Evolutionary conservation across 2,888 invertebrate species (phyloP).

Genomic region (Cheilosia vernalis): DNA sequence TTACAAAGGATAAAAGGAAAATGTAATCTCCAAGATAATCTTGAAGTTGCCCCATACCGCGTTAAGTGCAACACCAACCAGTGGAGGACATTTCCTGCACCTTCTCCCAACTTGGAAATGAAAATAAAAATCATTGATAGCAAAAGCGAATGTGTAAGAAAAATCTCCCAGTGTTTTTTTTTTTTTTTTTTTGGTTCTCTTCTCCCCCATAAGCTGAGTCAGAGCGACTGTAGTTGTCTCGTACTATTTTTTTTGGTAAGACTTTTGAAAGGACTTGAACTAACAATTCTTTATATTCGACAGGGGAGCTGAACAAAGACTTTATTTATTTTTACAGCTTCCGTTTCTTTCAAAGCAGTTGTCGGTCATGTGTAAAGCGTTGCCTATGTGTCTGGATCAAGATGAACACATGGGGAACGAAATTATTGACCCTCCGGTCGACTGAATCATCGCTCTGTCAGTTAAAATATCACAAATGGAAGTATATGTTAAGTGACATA

Average conservation of each 20-base stretch:
- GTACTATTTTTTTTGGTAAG: background rate
- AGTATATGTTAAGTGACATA: no score
- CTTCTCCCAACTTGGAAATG: constrained; percentile 1
- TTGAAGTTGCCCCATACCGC: constrained; percentile 9
- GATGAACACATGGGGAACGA: background rate
- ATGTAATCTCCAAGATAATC: constrained; percentile 15
- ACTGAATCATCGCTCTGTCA: background rate
- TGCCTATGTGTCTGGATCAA: constrained; percentile 5
- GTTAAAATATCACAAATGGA: no score
- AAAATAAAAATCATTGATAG: constrained; percentile 15
- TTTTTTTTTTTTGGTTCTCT: background rate
- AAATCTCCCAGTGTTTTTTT: background rate
- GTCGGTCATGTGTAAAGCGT: background rate
- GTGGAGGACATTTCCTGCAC: background rate
- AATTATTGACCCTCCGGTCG: no score
- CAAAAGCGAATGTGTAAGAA: background rate
- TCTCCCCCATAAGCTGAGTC: background rate
- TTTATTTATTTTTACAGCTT: constrained; percentile 6
- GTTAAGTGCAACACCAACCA: constrained; percentile 4
- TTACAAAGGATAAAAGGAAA: constrained; percentile 17
- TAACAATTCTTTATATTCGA: background rate
- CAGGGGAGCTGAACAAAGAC: constrained; percentile 2
- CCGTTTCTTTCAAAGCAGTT: background rate
- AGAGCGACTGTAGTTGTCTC: background rate
- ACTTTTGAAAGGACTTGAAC: constrained; percentile 1